Evolutionary conservation across 2,888 invertebrate genomes (phyloP).

Genomic region (Tachina fera): DNA sequence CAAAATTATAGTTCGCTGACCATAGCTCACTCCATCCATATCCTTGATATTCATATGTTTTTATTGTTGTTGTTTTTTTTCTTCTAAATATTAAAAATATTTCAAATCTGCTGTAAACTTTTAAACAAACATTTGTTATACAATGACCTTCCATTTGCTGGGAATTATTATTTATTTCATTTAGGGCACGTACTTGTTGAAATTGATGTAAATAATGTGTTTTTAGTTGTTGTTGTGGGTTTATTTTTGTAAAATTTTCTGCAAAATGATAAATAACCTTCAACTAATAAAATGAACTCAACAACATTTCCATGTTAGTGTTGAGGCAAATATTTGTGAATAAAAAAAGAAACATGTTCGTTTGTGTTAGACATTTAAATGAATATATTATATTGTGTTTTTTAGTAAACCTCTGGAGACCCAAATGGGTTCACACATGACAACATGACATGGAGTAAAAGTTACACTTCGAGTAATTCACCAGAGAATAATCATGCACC

Average conservation of each 20-base stretch:
- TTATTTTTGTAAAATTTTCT: not conserved
- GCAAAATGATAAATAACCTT: slow-evolving; percentile 51
- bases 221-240: not conserved
- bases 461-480: too few relatives aligned
- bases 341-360: too few relatives aligned
- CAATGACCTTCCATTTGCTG: slow-evolving; percentile 18
- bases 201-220: slow-evolving; percentile 16
- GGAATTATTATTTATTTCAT: slow-evolving; percentile 27
- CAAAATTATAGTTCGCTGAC: too few relatives aligned
- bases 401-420: not conserved
- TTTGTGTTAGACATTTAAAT: not conserved
- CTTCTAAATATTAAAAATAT: not conserved
- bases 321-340: not conserved
- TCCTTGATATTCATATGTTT: too few relatives aligned
- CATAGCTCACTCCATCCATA: too few relatives aligned
- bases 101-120: not conserved
- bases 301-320: not conserved
- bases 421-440: too few relatives aligned
- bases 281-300: slow-evolving; percentile 34
- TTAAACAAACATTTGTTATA: not conserved
- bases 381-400: not conserved
- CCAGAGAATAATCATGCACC: too few relatives aligned
- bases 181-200: slow-evolving; percentile 47
- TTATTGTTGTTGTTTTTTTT: not conserved
- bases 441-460: too few relatives aligned